Percentiles rank a stretch among this genome's conserved stretches.
These are phyloP conservation scores for Cecropterus lyciades DNA, from an alignment of 1,140 invertebrate genomes.

Conservation along the genomic window DNA sequence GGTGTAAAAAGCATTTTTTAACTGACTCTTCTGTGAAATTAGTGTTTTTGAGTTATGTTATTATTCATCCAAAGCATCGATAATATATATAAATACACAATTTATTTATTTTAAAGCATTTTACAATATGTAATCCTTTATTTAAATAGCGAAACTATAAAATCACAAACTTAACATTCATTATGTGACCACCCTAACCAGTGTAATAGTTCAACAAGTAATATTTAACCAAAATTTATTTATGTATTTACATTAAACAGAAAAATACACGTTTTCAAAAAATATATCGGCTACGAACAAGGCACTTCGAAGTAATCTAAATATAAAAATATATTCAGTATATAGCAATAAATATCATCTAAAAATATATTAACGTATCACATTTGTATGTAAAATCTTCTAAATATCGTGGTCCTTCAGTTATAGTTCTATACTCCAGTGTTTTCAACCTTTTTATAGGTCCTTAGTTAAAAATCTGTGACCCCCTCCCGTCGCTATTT, in stretches of 20 bases:
- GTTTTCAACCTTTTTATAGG: too few species aligned
- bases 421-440: constrained; percentile 39
- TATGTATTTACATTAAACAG: constrained; percentile 48
- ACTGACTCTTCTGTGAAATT: too few species aligned
- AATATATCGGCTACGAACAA: constrained; percentile 53
- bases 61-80: too few species aligned
- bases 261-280: constrained; percentile 37
- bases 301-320: constrained; percentile 55
- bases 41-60: too few species aligned
- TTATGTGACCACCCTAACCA: constrained; percentile 57
- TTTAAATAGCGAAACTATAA: constrained; percentile 20
- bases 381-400: constrained; percentile 57
- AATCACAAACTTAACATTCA: constrained; percentile 42
- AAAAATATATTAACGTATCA: constrained; percentile 73
- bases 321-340: constrained; percentile 55
- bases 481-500: too few species aligned
- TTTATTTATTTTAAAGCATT: not conserved
- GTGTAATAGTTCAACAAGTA: constrained; percentile 53
- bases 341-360: constrained; percentile 63
- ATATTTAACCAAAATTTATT: constrained; percentile 30
- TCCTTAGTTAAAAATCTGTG: too few species aligned
- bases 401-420: constrained; percentile 58
- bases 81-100: not conserved
- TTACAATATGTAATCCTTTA: constrained; percentile 1
- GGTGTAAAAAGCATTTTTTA: too few species aligned